Evolutionary conservation across 2,888 invertebrate genomes (phyloP), one percentile per base, ranked within the genome.

Genomic region (Caprella mutica): DNA sequence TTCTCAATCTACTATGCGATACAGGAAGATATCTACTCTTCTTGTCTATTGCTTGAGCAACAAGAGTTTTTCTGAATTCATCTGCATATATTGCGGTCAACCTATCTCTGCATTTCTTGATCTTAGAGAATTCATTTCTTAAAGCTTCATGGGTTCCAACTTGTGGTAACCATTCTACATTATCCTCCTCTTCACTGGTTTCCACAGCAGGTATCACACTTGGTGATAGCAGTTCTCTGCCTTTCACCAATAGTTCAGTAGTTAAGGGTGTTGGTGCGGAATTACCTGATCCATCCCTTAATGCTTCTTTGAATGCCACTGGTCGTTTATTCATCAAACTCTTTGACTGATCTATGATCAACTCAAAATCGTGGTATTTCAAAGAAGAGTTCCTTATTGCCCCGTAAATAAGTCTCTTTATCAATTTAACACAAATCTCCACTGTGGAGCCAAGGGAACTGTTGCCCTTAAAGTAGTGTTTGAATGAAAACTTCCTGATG

Each of bases 381-480:
- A 54, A 17, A 2, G 30, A 3, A 12, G n/a, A 21, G 3, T 43
- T 54, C n/a, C 35, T 12, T 3, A 43, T 44, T 5, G 54, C 19
- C 2, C 54, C 54, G 33, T 29, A 44, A 8, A 54, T 30, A 5
- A 44, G 21, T 6, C 44, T 1, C 24, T 54, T 54, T 2, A 30
- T 29, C 2, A 54, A 43, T 29, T 54, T 54, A 1, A 54, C 54
- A 21, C 43, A 44, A n/a, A 29, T 19, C 23, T 54, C 54, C 6
- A 54, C 54, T 5, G 44, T 9, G 2, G 54, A 54, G 21, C 54
- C 54, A 2, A 54, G 21, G 2, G 19, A 29, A 54, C 35, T 43
- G 21, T 35, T 29, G 3, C 54, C 54, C 23, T 54, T 54, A 29
- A 33, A 43, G 24, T 44, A 54, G 14, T 54, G 54, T 1, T 54